phyloP scores from a whole-genome alignment of 2,888 invertebrate genomes.

The Archips crataeganus region DNA sequence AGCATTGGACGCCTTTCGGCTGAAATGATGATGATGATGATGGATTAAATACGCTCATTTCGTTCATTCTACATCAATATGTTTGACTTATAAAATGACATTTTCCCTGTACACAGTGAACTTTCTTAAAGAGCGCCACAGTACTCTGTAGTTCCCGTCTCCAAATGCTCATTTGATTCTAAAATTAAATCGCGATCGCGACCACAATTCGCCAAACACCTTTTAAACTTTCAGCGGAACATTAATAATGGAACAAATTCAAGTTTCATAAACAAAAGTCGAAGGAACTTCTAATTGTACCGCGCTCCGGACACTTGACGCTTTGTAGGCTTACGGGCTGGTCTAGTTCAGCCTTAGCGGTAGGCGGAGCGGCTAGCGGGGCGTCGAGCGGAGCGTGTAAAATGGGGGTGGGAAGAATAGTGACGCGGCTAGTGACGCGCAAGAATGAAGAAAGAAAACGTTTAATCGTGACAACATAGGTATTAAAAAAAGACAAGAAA shows the following conservation, averaged over 20 bases:
- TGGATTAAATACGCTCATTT: too few species aligned
- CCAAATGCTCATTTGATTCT: not conserved
- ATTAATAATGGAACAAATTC: conserved; percentile 35
- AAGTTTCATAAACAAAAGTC: conserved; percentile 34
- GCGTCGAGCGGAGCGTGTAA: not conserved
- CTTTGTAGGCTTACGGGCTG: conserved; percentile 7
- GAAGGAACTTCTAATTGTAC: conserved; percentile 23
- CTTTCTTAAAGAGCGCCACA: not conserved
- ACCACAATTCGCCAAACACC: conserved; percentile 35
- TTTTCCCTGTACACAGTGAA: too few species aligned
- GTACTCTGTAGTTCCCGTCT: not conserved
- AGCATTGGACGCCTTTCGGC: too few species aligned
- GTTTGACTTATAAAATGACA: too few species aligned
- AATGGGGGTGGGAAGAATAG: too few species aligned
- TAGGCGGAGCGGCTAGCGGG: not conserved
- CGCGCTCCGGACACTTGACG: conserved; percentile 25
- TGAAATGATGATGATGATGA: too few species aligned
- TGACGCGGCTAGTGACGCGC: too few species aligned
- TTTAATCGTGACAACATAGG: too few species aligned
- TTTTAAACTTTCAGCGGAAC: conserved; percentile 25
- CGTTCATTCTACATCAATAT: too few species aligned
- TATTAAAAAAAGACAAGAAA: too few species aligned
- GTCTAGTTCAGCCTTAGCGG: not conserved
- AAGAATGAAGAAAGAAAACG: too few species aligned
- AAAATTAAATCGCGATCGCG: not conserved